Conservation (phyloP, 2,888 invertebrate species). For the Diadegma fenestrale region DNA sequence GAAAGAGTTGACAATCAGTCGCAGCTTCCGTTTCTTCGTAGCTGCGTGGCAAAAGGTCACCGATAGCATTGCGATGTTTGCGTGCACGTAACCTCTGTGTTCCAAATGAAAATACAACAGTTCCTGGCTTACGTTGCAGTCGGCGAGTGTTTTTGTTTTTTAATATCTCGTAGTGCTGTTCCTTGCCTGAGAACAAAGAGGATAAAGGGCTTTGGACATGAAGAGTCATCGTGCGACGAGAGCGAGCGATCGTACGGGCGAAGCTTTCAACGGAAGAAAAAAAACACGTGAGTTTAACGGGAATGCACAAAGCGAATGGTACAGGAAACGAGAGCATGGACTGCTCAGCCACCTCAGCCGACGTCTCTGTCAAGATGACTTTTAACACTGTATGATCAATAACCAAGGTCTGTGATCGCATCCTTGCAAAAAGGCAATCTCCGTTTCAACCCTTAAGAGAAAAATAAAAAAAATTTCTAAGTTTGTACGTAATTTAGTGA, state of each 20-base stretch:
- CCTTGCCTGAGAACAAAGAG: slow-evolving; percentile 70
- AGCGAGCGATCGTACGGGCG: slow-evolving; percentile 41
- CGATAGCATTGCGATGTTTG: slow-evolving; percentile 25
- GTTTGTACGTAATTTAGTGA: not conserved
- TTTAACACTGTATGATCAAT: not conserved
- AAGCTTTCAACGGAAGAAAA: slow-evolving; percentile 39
- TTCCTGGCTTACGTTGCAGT: slow-evolving; percentile 17
- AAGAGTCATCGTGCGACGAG: slow-evolving; percentile 55
- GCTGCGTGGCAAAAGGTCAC: slow-evolving; percentile 75
- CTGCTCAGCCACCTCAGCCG: slow-evolving; percentile 23
- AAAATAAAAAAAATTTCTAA: not conserved
- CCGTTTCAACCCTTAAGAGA: not conserved
- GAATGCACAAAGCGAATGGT: slow-evolving; percentile 42
- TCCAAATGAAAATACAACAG: slow-evolving; percentile 51
- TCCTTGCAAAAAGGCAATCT: not conserved
- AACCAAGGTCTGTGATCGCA: not conserved
- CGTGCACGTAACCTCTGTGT: slow-evolving; percentile 48
- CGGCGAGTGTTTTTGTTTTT: slow-evolving; percentile 72
- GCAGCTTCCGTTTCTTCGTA: slow-evolving; percentile 80
- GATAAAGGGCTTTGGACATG: slow-evolving; percentile 68
- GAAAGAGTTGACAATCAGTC: slow-evolving; percentile 54
- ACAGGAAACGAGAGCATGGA: slow-evolving; percentile 39
- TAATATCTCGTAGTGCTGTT: slow-evolving; percentile 82
- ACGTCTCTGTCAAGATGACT: slow-evolving; percentile 1
- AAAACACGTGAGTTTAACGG: slow-evolving; percentile 27